Evolutionary conservation across 2,113 vertebrate genomes (phyloP).

Genomic region (Terrapene triunguis): DNA sequence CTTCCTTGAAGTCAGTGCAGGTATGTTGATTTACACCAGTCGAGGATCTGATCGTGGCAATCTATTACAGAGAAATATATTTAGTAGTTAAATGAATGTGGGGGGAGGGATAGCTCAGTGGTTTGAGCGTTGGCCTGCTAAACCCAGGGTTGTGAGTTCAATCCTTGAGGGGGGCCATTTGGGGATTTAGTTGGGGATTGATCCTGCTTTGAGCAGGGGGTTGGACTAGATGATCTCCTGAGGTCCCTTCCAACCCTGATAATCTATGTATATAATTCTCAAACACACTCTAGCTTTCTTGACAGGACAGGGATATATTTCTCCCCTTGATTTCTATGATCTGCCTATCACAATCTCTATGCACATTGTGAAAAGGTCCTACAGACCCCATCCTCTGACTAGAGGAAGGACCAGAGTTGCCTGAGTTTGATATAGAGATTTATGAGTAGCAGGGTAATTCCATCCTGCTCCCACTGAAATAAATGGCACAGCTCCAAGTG

Average conservation of each 20-base stretch:
- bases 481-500: not conserved
- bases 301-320: rapidly evolving
- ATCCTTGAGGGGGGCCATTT: too few species aligned
- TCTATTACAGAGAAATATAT: not conserved
- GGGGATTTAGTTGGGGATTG: too few species aligned
- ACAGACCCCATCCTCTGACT: rapidly evolving
- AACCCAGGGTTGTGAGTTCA: too few species aligned
- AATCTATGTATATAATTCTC: not conserved
- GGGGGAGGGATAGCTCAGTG: too few species aligned
- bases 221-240: too few species aligned
- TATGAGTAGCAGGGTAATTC: not conserved
- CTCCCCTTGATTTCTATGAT: not conserved
- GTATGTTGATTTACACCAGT: not conserved
- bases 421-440: not conserved
- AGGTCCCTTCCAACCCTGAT: too few species aligned
- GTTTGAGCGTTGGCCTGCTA: too few species aligned
- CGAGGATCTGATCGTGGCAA: not conserved
- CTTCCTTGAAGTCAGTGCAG: not conserved
- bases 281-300: not conserved
- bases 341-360: not conserved
- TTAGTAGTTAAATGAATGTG: not conserved
- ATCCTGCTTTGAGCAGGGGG: too few species aligned
- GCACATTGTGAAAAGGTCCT: not conserved
- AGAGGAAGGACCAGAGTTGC: not conserved
- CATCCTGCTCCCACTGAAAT: not conserved